These are phyloP conservation scores for Laodelphax striatellus DNA, from an alignment of 1,140 invertebrate species.

Conservation along the genomic window DNA sequence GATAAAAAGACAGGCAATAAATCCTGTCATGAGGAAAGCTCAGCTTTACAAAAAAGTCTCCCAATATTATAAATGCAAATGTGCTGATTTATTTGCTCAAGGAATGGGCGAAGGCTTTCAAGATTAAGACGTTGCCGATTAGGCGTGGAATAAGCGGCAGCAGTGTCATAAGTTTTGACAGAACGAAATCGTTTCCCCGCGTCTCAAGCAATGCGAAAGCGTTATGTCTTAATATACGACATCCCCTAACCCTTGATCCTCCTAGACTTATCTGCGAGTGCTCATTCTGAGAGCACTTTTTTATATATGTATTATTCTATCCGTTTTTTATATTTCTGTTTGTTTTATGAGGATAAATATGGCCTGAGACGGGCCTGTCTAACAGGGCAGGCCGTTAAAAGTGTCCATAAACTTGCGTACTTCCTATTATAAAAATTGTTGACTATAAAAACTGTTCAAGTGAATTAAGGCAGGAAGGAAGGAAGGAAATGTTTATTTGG, in stretches of 20 bases:
- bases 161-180: too few species aligned
- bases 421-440: conserved; percentile 3
- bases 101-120: too few species aligned
- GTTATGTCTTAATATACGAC: too few species aligned
- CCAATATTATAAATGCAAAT: too few species aligned
- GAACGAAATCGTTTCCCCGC: too few species aligned
- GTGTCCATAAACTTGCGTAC: neutral
- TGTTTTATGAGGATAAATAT: conserved; percentile 3
- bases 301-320: neutral
- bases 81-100: too few species aligned
- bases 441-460: conserved; percentile 3
- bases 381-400: neutral
- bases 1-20: too few species aligned
- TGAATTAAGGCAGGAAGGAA: neutral
- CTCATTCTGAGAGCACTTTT: neutral
- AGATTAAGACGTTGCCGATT: too few species aligned
- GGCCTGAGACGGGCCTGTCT: neutral
- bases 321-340: conserved; percentile 3
- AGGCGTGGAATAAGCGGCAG: too few species aligned
- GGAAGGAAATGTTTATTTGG: neutral
- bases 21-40: too few species aligned
- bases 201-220: too few species aligned
- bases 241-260: neutral
- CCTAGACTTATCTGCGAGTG: neutral
- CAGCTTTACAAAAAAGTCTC: too few species aligned